Conservation (phyloP, 2,888 invertebrate genomes). For the Sphaeridia pumilis region DNA sequence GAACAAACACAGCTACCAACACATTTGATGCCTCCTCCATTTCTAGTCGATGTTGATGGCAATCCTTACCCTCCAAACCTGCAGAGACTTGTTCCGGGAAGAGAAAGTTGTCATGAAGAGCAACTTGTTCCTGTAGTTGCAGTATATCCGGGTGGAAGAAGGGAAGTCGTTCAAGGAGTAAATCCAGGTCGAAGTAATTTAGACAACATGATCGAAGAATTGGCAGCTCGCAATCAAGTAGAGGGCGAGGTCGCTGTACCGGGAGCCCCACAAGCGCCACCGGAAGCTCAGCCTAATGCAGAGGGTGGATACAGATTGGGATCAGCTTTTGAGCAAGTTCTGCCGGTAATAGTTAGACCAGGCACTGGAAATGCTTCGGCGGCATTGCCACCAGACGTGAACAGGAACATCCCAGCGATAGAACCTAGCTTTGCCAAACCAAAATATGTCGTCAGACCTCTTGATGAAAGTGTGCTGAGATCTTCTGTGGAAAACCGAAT, state of each 20-base stretch:
- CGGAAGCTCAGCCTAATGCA: background rate
- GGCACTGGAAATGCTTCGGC: too few relatives aligned
- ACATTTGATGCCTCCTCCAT: constrained; percentile 93
- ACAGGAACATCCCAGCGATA: too few relatives aligned
- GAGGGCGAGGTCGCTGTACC: too few relatives aligned
- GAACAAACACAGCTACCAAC: constrained; percentile 94
- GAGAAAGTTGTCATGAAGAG: constrained; percentile 55
- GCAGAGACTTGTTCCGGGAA: constrained; percentile 83
- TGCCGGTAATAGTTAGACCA: background rate
- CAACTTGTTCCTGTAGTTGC: constrained; percentile 59
- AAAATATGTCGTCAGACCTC: too few relatives aligned
- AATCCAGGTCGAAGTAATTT: constrained; percentile 46
- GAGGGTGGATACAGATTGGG: constrained; percentile 1
- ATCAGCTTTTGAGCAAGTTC: background rate
- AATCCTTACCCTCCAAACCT: constrained; percentile 77
- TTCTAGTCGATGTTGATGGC: constrained; percentile 90
- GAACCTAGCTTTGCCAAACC: constrained; percentile 48
- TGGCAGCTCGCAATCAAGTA: constrained; percentile 49
- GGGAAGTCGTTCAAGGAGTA: constrained; percentile 45
- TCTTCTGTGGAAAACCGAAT: too few relatives aligned
- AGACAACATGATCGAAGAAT: constrained; percentile 57
- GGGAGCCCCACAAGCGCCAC: too few relatives aligned
- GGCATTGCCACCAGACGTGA: constrained; percentile 37
- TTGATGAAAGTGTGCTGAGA: constrained; percentile 44
- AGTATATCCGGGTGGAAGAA: constrained; percentile 14